Conservation (phyloP, 2,113 vertebrate genomes). For the Myiozetetes cayanensis region DNA sequence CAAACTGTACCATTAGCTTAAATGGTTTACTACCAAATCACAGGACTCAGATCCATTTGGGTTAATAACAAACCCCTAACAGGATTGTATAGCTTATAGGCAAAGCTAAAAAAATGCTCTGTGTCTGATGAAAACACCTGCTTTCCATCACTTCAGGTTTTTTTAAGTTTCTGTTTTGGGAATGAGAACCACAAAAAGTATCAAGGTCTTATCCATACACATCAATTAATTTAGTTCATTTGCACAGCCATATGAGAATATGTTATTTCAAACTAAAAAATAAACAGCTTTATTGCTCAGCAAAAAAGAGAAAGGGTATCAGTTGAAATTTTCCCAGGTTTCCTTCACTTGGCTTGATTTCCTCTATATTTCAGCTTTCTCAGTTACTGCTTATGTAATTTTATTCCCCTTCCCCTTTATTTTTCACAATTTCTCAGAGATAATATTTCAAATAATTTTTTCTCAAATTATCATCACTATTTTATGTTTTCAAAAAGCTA, state of each 20-base stretch:
- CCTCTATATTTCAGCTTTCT: not conserved
- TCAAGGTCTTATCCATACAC: not conserved
- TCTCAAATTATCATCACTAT: not conserved
- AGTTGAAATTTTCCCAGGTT: not conserved
- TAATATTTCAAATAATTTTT: not conserved
- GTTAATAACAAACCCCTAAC: not conserved
- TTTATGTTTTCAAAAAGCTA: not conserved
- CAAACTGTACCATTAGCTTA: not conserved
- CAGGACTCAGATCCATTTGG: not conserved
- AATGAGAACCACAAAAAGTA: not conserved
- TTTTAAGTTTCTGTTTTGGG: not conserved
- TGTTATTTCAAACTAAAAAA: not conserved
- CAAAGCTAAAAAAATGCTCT: not conserved
- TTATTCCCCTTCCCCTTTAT: not conserved
- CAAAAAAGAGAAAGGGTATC: not conserved
- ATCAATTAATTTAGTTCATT: not conserved
- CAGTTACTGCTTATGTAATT: not conserved
- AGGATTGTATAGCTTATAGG: not conserved
- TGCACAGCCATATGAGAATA: not conserved
- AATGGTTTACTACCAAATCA: slow-evolving; percentile 6
- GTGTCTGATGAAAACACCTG: not conserved
- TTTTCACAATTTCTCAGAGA: not conserved
- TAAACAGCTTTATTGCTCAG: not conserved
- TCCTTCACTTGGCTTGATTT: not conserved
- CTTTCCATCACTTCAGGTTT: not conserved